Evolutionary conservation across 2,113 vertebrate species (phyloP).

Genomic region (Nyctibius bracteatus): DNA sequence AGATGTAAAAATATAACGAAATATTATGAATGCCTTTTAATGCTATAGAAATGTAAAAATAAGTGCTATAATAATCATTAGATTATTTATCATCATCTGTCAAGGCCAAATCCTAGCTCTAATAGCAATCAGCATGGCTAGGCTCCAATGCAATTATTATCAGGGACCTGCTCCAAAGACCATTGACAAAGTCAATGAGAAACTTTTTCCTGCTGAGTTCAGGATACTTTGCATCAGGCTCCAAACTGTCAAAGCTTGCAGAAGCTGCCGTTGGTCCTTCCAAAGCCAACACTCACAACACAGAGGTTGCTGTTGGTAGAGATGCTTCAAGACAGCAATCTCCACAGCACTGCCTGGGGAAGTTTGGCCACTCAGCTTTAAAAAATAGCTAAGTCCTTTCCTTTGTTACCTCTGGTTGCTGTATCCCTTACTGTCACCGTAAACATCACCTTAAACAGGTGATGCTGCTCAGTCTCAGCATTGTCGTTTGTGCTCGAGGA

Average conservation of each 20-base stretch:
- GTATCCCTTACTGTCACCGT: neutral
- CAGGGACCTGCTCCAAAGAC: constrained; percentile 35
- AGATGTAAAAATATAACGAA: constrained; percentile 52
- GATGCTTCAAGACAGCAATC: neutral
- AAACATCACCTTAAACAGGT: too few relatives aligned
- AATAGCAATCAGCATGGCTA: neutral
- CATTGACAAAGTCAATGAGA: neutral
- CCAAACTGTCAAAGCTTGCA: neutral
- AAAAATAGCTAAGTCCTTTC: neutral
- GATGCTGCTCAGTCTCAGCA: neutral
- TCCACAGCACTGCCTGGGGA: neutral
- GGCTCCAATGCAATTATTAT: constrained; percentile 18
- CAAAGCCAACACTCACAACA: neutral
- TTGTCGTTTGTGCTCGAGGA: neutral
- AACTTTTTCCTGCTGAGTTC: constrained; percentile 19
- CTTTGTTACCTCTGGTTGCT: neutral
- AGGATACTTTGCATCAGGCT: neutral
- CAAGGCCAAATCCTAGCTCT: constrained; percentile 18
- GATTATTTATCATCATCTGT: constrained; percentile 34
- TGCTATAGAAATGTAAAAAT: constrained; percentile 52
- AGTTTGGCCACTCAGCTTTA: neutral
- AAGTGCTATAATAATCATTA: constrained; percentile 24
- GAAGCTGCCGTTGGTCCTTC: neutral
- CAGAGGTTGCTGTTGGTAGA: neutral
- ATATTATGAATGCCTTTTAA: constrained; percentile 48